These are phyloP conservation scores for Lymantria dispar DNA, from an alignment of 2,888 invertebrate species.

Conservation along the genomic window DNA sequence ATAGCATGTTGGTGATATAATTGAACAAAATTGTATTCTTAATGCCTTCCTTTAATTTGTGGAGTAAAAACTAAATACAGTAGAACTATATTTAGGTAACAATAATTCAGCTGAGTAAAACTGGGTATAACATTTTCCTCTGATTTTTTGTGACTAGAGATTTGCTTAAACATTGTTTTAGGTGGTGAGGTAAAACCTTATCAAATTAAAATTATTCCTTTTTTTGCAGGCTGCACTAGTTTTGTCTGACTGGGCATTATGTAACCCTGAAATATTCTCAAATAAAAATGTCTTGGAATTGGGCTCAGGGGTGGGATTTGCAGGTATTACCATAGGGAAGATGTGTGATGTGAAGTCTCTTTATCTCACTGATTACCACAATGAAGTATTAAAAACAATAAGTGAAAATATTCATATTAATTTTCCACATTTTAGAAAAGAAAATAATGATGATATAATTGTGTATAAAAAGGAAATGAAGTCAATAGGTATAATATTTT, in stretches of 20 bases:
- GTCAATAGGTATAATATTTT: conserved; percentile 39
- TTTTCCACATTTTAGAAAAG: conserved; percentile 48
- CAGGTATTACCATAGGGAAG: conserved; percentile 84
- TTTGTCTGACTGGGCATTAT: conserved; percentile 87
- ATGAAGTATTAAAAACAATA: conserved; percentile 84
- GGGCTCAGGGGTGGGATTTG: conserved; percentile 89
- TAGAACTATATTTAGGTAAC: too few species aligned
- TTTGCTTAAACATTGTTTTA: too few species aligned
- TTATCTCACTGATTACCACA: conserved; percentile 87
- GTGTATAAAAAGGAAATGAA: conserved; percentile 31
- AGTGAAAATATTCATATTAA: conserved; percentile 85
- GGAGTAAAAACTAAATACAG: too few species aligned
- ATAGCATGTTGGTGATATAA: too few species aligned
- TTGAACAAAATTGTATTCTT: too few species aligned
- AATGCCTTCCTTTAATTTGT: too few species aligned
- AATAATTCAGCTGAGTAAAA: too few species aligned
- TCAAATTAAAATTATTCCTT: not conserved
- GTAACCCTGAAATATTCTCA: conserved; percentile 74
- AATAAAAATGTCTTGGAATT: conserved; percentile 86
- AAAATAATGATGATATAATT: conserved; percentile 15
- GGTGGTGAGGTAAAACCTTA: too few species aligned
- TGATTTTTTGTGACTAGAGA: too few species aligned
- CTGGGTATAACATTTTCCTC: too few species aligned
- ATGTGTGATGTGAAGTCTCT: conserved; percentile 79
- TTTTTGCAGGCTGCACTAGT: conserved; percentile 85